Evolutionary conservation across 2,113 vertebrate species (phyloP).

Genomic region (Pyxicephalus adspersus): DNA sequence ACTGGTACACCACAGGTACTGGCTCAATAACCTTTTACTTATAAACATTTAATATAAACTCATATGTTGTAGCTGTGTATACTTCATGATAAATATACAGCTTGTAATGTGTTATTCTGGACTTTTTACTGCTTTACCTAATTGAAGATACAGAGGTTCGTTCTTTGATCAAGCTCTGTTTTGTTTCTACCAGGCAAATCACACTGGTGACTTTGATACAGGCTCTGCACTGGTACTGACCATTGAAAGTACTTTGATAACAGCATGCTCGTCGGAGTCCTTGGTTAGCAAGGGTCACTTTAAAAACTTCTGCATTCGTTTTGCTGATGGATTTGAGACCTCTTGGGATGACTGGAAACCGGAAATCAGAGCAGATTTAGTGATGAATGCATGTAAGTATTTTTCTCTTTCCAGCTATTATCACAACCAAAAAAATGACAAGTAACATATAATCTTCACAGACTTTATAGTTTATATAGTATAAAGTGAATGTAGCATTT

Average conservation of each 20-base stretch:
- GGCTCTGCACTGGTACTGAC: conserved; percentile 96
- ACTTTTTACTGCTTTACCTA: background rate
- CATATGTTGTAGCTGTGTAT: too few relatives aligned
- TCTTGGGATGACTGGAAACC: conserved; percentile 99
- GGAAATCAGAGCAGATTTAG: conserved; percentile 87
- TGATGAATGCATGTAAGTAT: conserved; percentile 97
- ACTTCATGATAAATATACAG: background rate
- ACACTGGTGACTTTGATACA: conserved; percentile 90
- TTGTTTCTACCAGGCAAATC: conserved; percentile 79
- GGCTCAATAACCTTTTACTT: too few relatives aligned
- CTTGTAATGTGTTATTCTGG: background rate
- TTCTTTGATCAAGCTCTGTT: conserved; percentile 8
- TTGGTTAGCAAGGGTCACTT: conserved; percentile 99
- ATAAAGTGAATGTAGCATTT: too few relatives aligned
- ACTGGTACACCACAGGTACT: conserved; percentile 88
- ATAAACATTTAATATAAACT: too few relatives aligned
- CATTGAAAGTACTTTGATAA: conserved; percentile 97
- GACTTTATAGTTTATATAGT: too few relatives aligned
- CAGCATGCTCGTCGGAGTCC: conserved; percentile 96
- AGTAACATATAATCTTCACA: too few relatives aligned
- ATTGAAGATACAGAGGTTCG: background rate
- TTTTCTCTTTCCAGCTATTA: background rate
- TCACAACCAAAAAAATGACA: too few relatives aligned
- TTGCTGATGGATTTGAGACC: conserved; percentile 97
- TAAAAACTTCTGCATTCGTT: conserved; percentile 98